phyloP scores from a whole-genome alignment of 1,140 invertebrate species.

The Formica exsecta region DNA sequence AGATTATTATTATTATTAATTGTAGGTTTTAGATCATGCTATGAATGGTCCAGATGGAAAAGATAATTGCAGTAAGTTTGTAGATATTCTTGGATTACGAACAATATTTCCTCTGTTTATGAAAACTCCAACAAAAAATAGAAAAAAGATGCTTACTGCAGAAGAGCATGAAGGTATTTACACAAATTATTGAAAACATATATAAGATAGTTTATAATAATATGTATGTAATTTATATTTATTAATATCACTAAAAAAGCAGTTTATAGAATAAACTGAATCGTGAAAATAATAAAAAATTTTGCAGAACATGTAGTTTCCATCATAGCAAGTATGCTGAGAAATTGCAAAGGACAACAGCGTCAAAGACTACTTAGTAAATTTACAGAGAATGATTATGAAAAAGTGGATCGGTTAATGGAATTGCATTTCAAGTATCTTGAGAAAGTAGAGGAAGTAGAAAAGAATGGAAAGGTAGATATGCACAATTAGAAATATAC shows the following conservation, averaged over 20 bases:
- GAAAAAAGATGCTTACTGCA: conserved; percentile 93
- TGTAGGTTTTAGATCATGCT: conserved; percentile 95
- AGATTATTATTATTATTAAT: conserved; percentile 35
- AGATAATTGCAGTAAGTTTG: conserved; percentile 99
- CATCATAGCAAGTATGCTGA: conserved; percentile 97
- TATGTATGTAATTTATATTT: neutral
- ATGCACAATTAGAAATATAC: conserved; percentile 12
- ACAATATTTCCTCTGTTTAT: conserved; percentile 99
- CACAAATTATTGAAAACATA: neutral
- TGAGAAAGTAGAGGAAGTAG: conserved; percentile 96
- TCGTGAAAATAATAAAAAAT: conserved; percentile 14
- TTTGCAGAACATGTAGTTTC: conserved; percentile 96
- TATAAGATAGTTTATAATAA: no score
- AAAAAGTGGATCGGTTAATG: conserved; percentile 98
- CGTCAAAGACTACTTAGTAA: conserved; percentile 96
- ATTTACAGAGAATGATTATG: conserved; percentile 99
- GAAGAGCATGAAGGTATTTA: conserved; percentile 96
- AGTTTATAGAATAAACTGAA: neutral
- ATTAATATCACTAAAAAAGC: conserved; percentile 13
- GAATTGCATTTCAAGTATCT: conserved; percentile 99
- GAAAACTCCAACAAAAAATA: conserved; percentile 97
- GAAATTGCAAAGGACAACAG: conserved; percentile 96
- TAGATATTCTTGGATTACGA: conserved; percentile 98
- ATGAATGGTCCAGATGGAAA: conserved; percentile 96
- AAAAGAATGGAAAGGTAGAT: conserved; percentile 88